Evolutionary conservation across 2,797 vertebrate species (phyloP).

Genomic region (Erpetoichthys calabaricus): DNA sequence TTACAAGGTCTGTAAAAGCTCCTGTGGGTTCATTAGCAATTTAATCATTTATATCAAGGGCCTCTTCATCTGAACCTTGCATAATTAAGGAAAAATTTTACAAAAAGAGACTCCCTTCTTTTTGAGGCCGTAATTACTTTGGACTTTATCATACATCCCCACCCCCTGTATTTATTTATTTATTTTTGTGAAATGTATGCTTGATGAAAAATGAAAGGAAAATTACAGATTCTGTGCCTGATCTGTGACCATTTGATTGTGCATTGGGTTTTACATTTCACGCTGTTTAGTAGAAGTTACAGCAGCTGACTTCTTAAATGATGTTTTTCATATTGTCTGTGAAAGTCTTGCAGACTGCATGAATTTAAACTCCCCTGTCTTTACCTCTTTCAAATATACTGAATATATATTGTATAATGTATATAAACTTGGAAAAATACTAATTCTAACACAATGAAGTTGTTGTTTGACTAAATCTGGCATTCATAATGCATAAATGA

Average conservation of each 20-base stretch:
- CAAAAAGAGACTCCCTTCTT: not conserved
- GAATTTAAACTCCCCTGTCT: too few relatives aligned
- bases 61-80: constrained; percentile 10
- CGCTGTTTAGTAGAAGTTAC: not conserved
- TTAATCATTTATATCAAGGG: constrained; percentile 36
- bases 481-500: too few relatives aligned
- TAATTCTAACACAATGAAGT: too few relatives aligned
- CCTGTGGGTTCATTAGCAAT: constrained; percentile 52
- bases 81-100: constrained; percentile 14
- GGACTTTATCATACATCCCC: not conserved
- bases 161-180: not conserved
- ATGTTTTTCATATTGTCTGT: not conserved
- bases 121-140: constrained; percentile 6
- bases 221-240: constrained; percentile 1
- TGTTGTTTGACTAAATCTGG: too few relatives aligned
- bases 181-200: not conserved
- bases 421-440: too few relatives aligned
- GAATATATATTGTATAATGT: too few relatives aligned
- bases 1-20: constrained; percentile 52
- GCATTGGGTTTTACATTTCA: not conserved
- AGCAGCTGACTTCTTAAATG: too few relatives aligned
- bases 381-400: too few relatives aligned
- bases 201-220: constrained; percentile 3
- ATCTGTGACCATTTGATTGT: not conserved
- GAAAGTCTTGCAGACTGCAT: not conserved